phyloP scores from a whole-genome alignment of 2,797 vertebrate species.

The Morelia viridis region DNA sequence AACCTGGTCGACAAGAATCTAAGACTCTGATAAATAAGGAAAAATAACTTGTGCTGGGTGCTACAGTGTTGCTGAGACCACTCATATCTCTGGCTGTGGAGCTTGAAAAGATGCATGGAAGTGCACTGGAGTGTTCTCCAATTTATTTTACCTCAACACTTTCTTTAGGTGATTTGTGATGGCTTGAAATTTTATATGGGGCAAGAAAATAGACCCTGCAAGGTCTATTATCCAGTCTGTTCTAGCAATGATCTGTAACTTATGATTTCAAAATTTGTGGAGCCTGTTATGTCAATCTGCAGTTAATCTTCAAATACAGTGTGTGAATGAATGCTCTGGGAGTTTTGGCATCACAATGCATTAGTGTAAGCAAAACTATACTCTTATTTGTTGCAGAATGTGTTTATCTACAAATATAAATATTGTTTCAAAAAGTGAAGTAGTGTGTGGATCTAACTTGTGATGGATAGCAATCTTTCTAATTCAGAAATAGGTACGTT shows the following conservation, averaged over 20 bases:
- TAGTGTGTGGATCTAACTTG: not conserved
- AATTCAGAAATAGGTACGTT: not conserved
- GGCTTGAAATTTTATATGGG: not conserved
- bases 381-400: not conserved
- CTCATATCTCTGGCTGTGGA: not conserved
- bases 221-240: accelerated
- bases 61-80: not conserved
- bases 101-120: not conserved
- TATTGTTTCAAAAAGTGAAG: not conserved
- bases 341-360: not conserved
- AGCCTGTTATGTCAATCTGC: not conserved
- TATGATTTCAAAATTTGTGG: not conserved
- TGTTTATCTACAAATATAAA: not conserved
- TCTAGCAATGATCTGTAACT: not conserved
- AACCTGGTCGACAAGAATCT: not conserved
- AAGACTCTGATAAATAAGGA: constrained; percentile 24
- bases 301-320: not conserved
- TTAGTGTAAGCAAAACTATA: not conserved
- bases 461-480: not conserved
- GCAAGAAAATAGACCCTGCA: not conserved
- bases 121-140: not conserved
- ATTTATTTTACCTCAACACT: not conserved
- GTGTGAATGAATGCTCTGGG: constrained; percentile 8
- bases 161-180: not conserved
- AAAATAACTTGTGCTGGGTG: not conserved